phyloP scores from a whole-genome alignment of 2,797 vertebrate species.

The Danio jaintianensis region DNA sequence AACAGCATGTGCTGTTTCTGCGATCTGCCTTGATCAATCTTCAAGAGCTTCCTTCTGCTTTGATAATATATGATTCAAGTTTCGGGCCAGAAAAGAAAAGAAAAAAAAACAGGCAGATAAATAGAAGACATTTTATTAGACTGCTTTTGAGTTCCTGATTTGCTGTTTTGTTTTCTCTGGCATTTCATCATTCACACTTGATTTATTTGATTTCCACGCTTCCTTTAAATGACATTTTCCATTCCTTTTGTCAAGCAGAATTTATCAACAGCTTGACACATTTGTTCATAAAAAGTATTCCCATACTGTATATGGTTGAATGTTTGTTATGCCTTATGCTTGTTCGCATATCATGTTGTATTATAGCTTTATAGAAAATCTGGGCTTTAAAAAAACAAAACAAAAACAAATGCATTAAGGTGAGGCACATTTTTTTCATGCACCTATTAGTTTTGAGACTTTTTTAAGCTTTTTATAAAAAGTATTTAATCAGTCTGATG shows the following conservation, averaged over 20 bases:
- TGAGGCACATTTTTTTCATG: no score
- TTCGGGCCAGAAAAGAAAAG: slow-evolving; percentile 7
- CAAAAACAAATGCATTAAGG: no score
- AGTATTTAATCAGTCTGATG: no score
- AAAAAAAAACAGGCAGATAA: neutral
- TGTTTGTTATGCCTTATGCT: neutral
- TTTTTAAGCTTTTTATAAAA: no score
- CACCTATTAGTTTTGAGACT: no score
- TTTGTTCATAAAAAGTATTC: slow-evolving; percentile 8
- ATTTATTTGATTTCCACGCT: slow-evolving; percentile 34
- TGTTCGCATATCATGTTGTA: neutral
- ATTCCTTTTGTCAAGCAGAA: slow-evolving; percentile 9
- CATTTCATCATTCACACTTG: slow-evolving; percentile 44
- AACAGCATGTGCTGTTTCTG: slow-evolving; percentile 11
- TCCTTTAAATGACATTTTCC: slow-evolving; percentile 24
- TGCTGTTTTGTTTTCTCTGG: slow-evolving; percentile 40
- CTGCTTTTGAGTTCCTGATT: slow-evolving; percentile 35
- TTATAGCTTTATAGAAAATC: neutral
- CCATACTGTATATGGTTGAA: neutral
- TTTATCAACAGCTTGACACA: slow-evolving; percentile 6
- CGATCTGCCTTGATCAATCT: slow-evolving; percentile 33
- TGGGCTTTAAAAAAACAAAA: neutral
- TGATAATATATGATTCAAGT: slow-evolving; percentile 36
- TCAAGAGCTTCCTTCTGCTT: slow-evolving; percentile 29
- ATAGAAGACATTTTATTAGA: slow-evolving; percentile 33